Evolutionary conservation across 2,888 invertebrate genomes (phyloP), one percentile per base, ranked within the genome.

Genomic region (Troides helena): DNA sequence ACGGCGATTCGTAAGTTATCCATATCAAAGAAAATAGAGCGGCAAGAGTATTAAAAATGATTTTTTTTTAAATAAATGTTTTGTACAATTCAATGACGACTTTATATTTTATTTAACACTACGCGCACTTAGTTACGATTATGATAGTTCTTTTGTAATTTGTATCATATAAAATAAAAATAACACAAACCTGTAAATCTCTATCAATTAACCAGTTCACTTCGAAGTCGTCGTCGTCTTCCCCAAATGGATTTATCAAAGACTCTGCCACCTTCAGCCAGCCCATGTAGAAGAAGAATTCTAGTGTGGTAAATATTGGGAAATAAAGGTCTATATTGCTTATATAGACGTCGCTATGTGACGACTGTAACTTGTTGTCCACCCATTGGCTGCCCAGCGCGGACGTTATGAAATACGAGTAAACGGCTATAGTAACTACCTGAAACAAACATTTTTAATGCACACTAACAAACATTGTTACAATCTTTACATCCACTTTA

Each of bases 171-270:
- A 46, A n/a, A 65, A 53, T 30, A 5, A 30, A 59, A 57, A 21
- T 21, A 17, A 62, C 8, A 80, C 81, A 83, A 83, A 96, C 96
- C 93, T 97, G 96, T 72, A 97, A 91, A 90, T 97, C 97, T 78
- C 98, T 94, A 86, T 98, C 98, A 67, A 98, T 96, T 89, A 98
- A 95, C 98, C 98, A 98, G 84, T 98, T 98, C 12, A 96, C 96
- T 93, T 98, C 97, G 80, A 98, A 98, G 79, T 98, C 98, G 80
- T 98, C 98, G 80, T 98, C 98, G 78, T 98, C 97, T 82, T 97
- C 97, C 1, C 98, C 98, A 79, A 98, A 98, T 0, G 98, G 98
- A 89, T 98, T 98, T 73, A 98, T 97, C 68, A 98, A 89, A 0
- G 97, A 95, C 88, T 98, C 98, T 30, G 98, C 98, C 78, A 98